A percentile compares a stretch with the other conserved stretches of the same genome.
Conservation (phyloP, 1,140 invertebrate species). For the Caenorhabditis remanei region DNA sequence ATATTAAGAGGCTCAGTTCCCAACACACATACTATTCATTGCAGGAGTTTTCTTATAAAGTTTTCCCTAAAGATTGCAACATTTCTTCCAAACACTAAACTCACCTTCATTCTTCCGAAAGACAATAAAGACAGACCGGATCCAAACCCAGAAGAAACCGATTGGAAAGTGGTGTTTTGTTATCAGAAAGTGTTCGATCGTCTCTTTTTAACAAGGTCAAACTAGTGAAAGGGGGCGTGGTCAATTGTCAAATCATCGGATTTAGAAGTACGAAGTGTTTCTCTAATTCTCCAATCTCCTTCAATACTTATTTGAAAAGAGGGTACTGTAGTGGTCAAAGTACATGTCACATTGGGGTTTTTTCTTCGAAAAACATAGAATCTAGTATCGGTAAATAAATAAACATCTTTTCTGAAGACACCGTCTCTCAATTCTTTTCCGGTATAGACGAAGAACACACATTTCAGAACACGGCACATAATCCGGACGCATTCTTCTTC, state of each 20-base stretch:
- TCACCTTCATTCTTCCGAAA: conserved; percentile 15
- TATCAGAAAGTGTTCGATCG: conserved; percentile 40
- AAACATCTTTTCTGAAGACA: neutral
- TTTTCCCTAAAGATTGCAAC: neutral
- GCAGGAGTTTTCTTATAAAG: neutral
- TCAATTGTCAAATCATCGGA: conserved; percentile 35
- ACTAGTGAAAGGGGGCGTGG: conserved; percentile 46
- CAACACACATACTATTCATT: too few species aligned
- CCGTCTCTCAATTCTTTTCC: neutral
- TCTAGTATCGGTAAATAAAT: conserved; percentile 27
- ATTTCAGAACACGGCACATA: conserved; percentile 37
- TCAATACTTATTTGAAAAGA: neutral
- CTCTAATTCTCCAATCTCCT: neutral
- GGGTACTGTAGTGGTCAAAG: conserved; percentile 10
- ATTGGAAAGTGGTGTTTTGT: conserved; percentile 5
- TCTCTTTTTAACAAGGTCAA: conserved; percentile 51
- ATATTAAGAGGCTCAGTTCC: neutral
- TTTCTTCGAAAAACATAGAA: neutral
- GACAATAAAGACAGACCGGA: conserved; percentile 7
- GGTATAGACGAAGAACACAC: neutral
- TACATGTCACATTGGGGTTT: neutral
- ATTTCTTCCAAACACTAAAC: neutral
- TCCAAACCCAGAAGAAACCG: neutral
- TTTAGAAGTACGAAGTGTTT: neutral
- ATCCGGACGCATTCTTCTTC: conserved; percentile 17